Evolutionary conservation across 2,113 vertebrate species (phyloP).

Genomic region (Tupaia tana): DNA sequence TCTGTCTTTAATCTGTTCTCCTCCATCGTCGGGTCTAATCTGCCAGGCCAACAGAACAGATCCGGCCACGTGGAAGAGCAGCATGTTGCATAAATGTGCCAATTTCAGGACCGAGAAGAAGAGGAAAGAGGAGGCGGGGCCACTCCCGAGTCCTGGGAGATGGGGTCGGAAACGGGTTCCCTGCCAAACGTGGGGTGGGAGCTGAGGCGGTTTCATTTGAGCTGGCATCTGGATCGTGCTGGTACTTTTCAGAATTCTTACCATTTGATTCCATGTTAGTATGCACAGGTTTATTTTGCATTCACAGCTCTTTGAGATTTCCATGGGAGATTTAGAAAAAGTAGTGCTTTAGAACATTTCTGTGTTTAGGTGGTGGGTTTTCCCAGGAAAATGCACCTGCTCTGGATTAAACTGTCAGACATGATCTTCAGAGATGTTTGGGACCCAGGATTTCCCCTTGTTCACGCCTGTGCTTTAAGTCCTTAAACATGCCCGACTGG

Average conservation of each 20-base stretch:
- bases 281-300: slow-evolving; percentile 9
- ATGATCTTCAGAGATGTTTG: not conserved
- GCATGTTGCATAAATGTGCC: not conserved
- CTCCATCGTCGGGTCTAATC: not conserved
- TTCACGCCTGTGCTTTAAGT: not conserved
- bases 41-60: not conserved
- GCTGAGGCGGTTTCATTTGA: not conserved
- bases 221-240: not conserved
- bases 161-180: not conserved
- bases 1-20: not conserved
- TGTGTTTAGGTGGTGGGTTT: slow-evolving; percentile 61
- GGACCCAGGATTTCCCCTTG: not conserved
- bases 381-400: slow-evolving; percentile 37
- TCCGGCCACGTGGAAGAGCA: not conserved
- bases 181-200: not conserved
- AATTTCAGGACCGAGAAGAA: not conserved
- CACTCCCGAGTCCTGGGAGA: not conserved
- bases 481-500: not conserved
- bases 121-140: not conserved
- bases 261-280: slow-evolving; percentile 43
- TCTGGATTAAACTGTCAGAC: not conserved
- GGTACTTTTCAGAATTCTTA: not conserved
- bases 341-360: not conserved
- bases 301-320: slow-evolving; percentile 68
- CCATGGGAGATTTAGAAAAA: slow-evolving; percentile 70